phyloP scores from a whole-genome alignment of 2,888 invertebrate genomes.

The Diplazon laetatorius region DNA sequence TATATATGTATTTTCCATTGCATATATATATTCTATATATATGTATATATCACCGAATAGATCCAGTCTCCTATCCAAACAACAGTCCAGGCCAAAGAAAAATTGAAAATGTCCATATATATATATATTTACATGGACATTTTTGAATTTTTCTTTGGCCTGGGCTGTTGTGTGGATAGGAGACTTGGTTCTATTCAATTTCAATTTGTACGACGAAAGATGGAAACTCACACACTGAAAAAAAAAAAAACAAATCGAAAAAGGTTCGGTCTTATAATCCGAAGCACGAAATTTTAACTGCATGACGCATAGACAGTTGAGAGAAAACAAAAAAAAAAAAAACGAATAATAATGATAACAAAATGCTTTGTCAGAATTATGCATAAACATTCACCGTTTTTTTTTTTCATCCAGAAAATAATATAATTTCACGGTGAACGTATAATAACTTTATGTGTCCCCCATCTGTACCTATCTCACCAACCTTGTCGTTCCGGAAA shows the following conservation, averaged over 20 bases:
- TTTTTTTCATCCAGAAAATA: conserved; percentile 11
- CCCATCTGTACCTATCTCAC: conserved; percentile 8
- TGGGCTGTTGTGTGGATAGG: conserved; percentile 1
- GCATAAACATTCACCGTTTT: conserved; percentile 1
- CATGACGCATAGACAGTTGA: too few species aligned
- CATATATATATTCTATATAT: too few species aligned
- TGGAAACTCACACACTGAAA: neutral
- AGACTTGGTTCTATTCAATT: neutral
- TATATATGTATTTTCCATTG: conserved; percentile 20
- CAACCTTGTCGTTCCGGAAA: conserved; percentile 19
- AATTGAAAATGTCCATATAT: too few species aligned
- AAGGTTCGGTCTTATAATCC: too few species aligned
- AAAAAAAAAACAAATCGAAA: conserved; percentile 27
- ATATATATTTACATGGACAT: too few species aligned
- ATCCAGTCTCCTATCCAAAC: too few species aligned
- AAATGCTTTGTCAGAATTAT: too few species aligned
- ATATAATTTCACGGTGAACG: conserved; percentile 13
- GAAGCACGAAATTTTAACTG: too few species aligned
- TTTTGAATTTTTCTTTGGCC: too few species aligned
- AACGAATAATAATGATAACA: neutral
- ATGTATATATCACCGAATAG: too few species aligned
- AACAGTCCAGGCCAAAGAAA: too few species aligned
- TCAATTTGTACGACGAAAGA: conserved; percentile 22
- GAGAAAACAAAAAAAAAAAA: neutral
- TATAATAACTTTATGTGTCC: too few species aligned